Evolutionary conservation across 2,888 invertebrate species (phyloP), one percentile per base, ranked within the genome.

Genomic region (Lysandra bellargus): DNA sequence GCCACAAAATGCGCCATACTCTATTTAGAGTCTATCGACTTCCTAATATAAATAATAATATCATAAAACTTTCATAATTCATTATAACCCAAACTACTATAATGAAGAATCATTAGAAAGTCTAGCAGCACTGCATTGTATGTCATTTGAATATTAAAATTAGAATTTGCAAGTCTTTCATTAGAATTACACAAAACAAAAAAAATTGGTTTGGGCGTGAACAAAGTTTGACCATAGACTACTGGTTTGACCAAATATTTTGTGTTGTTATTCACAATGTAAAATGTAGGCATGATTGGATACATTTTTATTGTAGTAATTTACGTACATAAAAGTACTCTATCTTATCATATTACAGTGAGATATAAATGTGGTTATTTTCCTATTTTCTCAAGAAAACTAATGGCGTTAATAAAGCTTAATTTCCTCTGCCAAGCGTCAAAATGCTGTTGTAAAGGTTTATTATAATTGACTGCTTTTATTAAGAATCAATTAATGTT

Each of bases 51-150:
- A 64, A 64, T 64, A 64, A 30, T 3, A 64, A 30, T 57, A 17
- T 64, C 23, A 30, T 12, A 9, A 64, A 23, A 30, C 64, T 64
- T 64, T 57, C 57, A 57, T 57, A 17, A 57, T 57, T 57, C 57
- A 57, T 57, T 57, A 57, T 57, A 57, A 57, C 30, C 64, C 12
- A 12, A 64, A 64, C 64, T 2, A 64, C 23, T 64, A 64, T 61
- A 61, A 61, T 12, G 64, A 64, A 64, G 64, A 64, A 64, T 64
- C 64, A 64, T 64, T 64, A 64, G 64, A 64, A 64, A 64, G 64
- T 64, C 64, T 64, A 64, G 23, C 64, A 64, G 30, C 23, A 57
- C 17, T 57, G 57, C 57, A 57, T 57, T 57, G 57, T 57, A 17
- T 17, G 57, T 57, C 57, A 57, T 57, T 57, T 57, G 17, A 57